Base-by-base conservation (phyloP, 2,888 invertebrate genomes). In the Melinaea menophilus region DNA sequence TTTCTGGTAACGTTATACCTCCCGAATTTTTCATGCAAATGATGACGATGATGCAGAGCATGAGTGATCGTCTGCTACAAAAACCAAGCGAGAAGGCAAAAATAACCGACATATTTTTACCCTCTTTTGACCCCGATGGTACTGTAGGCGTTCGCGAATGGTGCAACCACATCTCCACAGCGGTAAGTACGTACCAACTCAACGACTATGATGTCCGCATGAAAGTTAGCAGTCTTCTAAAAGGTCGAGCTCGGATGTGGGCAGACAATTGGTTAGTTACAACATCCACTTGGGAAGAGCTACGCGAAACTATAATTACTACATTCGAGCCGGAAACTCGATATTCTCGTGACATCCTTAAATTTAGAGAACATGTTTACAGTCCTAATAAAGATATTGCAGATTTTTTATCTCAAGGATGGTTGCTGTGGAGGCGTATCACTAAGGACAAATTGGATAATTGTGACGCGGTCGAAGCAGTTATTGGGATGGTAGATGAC, bases 231-330 rank as follows among this genome's bases (percentile, higher is more conserved):
- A 69, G 73, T 48, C 58, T 76, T 13, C 59, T 78, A 0, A 75
- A 74, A 59, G 75, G 76, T 2, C 69, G 76, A 2, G 76, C 75
- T 2, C 71, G 65, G 41, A 48, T 74, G 46, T 75, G 74, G 75
- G 70, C 65, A 9, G 75, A 76, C 34, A 61, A 73, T 33, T 75
- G 74, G 75, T 33, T 75, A 0, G 73, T 75, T 0, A 65, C 71
- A 0, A 76, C 77, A 0, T 37, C 68, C 0, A 54, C 74, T 0
- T 77, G 75, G 73, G 57, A 69, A 4, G 73, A 75, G 47, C 59
- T 74, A 55, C 68, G 71, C 1, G 55, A 65, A 9, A 61, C 34
- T n/a, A 47, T 66, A 4, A 61, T 62, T 2, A 60, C 56, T 0
- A 71, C 69, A 0, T 75, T 74, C 63, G n/a, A n/a, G n/a, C n/a